Conservation (phyloP, 2,888 invertebrate genomes). For the Elysia crispata region DNA sequence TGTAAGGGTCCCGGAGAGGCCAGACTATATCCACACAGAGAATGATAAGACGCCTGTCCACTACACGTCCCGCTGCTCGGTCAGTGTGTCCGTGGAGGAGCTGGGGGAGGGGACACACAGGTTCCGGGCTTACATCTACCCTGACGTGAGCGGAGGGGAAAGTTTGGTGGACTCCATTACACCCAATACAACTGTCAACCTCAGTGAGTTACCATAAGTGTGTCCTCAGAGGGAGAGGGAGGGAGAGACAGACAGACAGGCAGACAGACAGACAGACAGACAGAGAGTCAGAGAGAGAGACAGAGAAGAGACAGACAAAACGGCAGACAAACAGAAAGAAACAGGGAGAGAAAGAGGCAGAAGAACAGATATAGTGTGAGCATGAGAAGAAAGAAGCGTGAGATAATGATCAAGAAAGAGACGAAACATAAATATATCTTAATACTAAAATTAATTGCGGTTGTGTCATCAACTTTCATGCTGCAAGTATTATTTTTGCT, state of each 20-base stretch:
- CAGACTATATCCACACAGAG: too few species aligned
- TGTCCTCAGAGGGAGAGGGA: conserved; percentile 22
- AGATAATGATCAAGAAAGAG: neutral
- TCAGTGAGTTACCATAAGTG: neutral
- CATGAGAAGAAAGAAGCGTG: neutral
- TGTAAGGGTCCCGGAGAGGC: too few species aligned
- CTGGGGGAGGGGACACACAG: too few species aligned
- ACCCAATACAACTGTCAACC: neutral
- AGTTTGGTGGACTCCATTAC: conserved; percentile 50
- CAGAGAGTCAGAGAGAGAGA: conserved; percentile 34
- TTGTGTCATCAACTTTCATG: too few species aligned
- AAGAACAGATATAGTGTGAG: conserved; percentile 14
- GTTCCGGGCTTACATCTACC: neutral
- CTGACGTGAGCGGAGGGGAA: conserved; percentile 46
- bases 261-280: conserved; percentile 17
- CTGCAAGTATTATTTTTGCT: too few species aligned
- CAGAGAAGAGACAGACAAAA: neutral
- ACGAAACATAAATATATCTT: too few species aligned
- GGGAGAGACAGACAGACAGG: conserved; percentile 21
- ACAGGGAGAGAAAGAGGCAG: conserved; percentile 14
- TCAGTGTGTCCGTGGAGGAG: too few species aligned
- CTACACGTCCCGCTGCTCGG: too few species aligned
- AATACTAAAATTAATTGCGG: too few species aligned
- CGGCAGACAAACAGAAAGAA: neutral
- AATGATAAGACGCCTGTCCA: too few species aligned